These are phyloP conservation scores for Spinus pinus DNA, from an alignment of 2,797 vertebrate genomes.

Conservation along the genomic window DNA sequence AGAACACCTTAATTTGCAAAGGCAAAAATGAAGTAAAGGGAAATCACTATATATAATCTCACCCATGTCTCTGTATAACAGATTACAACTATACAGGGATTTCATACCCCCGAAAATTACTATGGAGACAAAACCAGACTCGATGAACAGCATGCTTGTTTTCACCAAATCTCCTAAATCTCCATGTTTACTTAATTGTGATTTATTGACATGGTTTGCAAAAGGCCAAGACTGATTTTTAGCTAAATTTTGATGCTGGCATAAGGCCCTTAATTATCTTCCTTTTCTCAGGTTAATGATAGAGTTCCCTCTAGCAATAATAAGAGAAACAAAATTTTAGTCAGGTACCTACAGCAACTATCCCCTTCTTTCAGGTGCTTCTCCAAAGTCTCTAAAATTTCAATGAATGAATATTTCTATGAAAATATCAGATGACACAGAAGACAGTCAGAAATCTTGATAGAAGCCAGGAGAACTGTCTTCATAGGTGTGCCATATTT, in stretches of 20 bases:
- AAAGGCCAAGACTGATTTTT: background rate
- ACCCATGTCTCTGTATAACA: background rate
- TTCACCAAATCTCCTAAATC: background rate
- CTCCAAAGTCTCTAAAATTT: fast-evolving
- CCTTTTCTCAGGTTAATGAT: background rate
- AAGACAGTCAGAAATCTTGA: fast-evolving
- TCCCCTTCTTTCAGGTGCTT: background rate
- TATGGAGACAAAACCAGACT: background rate
- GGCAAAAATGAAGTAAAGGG: background rate
- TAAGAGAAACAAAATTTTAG: background rate
- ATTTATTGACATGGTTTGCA: background rate
- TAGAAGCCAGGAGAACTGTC: background rate
- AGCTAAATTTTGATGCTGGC: background rate
- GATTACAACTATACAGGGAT: background rate
- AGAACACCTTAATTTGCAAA: slow-evolving; percentile 37
- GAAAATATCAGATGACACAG: background rate
- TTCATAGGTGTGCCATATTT: fast-evolving
- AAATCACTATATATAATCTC: background rate
- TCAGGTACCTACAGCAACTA: background rate
- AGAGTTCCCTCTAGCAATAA: background rate
- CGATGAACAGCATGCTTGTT: fast-evolving
- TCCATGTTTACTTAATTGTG: fast-evolving
- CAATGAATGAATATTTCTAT: background rate
- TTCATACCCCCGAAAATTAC: background rate
- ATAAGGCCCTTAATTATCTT: background rate